These are phyloP conservation scores for Proterorhinus semilunaris DNA, from an alignment of 2,113 vertebrate genomes.

Conservation along the genomic window DNA sequence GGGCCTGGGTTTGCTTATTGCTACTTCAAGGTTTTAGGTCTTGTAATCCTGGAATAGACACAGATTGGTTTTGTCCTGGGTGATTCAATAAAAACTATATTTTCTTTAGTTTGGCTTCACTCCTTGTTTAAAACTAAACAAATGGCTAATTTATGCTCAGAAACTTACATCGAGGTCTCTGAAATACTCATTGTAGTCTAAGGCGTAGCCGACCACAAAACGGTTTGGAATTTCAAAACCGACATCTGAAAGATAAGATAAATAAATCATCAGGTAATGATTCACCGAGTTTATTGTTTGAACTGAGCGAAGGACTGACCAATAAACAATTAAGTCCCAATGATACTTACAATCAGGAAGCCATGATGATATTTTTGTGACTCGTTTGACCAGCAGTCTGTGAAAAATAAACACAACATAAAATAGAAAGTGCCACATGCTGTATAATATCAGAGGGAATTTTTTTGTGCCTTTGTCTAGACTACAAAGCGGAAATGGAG, in stretches of 20 bases:
- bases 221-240: slow-evolving; percentile 93
- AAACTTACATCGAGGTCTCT: slow-evolving; percentile 89
- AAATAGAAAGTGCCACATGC: background rate
- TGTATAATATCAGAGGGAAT: background rate
- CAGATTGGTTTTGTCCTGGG: background rate
- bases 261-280: slow-evolving; percentile 22
- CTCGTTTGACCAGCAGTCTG: slow-evolving; percentile 92
- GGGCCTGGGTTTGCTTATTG: no score
- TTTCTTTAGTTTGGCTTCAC: no score
- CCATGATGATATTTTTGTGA: slow-evolving; percentile 75
- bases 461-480: slow-evolving; percentile 39
- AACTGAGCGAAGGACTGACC: slow-evolving; percentile 31
- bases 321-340: slow-evolving; percentile 24
- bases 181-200: slow-evolving; percentile 97
- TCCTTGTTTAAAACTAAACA: no score
- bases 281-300: slow-evolving; percentile 17
- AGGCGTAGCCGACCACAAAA: slow-evolving; percentile 92
- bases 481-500: slow-evolving; percentile 35
- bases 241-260: slow-evolving; percentile 77
- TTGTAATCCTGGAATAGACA: background rate
- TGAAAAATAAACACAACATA: slow-evolving; percentile 31
- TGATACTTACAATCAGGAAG: slow-evolving; percentile 87
- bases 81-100: no score
- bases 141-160: background rate
- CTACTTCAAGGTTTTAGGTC: no score